Percentiles rank a stretch among this genome's conserved stretches.
These are phyloP conservation scores for Hoplodrina blanda DNA, from an alignment of 2,888 invertebrate species.

Conservation along the genomic window DNA sequence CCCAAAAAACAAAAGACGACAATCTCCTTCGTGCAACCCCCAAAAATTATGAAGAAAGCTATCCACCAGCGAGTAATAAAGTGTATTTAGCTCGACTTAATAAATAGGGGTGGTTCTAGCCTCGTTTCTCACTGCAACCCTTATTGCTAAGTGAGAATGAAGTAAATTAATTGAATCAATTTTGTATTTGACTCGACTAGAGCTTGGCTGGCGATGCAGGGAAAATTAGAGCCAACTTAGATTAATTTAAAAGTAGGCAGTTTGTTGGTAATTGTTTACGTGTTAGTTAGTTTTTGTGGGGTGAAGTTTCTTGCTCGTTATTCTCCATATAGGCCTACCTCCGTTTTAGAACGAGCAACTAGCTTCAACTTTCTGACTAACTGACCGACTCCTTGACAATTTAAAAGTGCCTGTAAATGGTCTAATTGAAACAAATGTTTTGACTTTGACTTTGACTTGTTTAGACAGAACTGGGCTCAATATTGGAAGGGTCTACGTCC, in stretches of 20 bases:
- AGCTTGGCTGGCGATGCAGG: constrained; percentile 13
- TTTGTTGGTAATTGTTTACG: not conserved
- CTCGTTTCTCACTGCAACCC: constrained; percentile 68
- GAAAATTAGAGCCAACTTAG: constrained; percentile 12
- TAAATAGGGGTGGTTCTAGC: constrained; percentile 56
- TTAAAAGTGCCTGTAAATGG: too few species aligned
- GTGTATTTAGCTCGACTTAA: constrained; percentile 42
- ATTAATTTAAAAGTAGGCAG: constrained; percentile 13
- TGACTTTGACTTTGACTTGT: too few species aligned
- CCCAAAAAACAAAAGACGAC: constrained; percentile 29
- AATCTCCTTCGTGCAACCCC: constrained; percentile 17
- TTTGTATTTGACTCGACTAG: constrained; percentile 62
- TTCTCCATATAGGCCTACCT: too few species aligned
- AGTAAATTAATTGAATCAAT: constrained; percentile 74
- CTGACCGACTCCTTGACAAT: too few species aligned
- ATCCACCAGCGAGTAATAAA: constrained; percentile 32
- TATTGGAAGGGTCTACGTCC: too few species aligned
- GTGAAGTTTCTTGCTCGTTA: too few species aligned
- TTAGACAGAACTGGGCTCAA: too few species aligned
- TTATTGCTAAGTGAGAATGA: constrained; percentile 69
- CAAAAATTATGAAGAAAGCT: constrained; percentile 45
- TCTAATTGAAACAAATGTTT: too few species aligned
- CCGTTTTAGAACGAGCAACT: too few species aligned
- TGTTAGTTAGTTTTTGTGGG: not conserved
- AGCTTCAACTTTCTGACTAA: too few species aligned